Evolutionary conservation across 2,888 invertebrate species (phyloP).

Genomic region (Macaria notata): DNA sequence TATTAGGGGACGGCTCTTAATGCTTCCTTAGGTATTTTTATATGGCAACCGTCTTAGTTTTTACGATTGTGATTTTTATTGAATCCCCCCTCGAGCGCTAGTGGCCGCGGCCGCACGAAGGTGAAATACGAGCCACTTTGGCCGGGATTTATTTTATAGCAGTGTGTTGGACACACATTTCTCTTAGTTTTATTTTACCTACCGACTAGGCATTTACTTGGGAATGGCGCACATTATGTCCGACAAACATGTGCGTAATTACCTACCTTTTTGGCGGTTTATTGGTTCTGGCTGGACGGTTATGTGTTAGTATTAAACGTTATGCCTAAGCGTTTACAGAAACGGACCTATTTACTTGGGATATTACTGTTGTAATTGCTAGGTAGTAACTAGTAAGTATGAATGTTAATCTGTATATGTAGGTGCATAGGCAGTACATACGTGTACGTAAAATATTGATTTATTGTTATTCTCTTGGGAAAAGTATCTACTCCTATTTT

Average conservation of each 20-base stretch:
- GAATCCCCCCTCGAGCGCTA: constrained; percentile 59
- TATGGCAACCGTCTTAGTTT: constrained; percentile 75
- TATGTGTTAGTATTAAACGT: neutral
- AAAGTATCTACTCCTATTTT: no score
- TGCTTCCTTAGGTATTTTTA: constrained; percentile 80
- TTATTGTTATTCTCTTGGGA: no score
- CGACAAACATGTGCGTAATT: no score
- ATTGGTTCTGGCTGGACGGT: neutral
- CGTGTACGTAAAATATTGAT: no score
- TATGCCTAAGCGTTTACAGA: neutral
- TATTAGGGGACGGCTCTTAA: constrained; percentile 80
- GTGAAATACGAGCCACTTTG: constrained; percentile 77
- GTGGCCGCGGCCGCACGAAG: constrained; percentile 60
- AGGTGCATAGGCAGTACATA: no score
- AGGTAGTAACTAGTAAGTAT: no score
- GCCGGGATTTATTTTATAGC: constrained; percentile 74
- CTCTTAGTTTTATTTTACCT: constrained; percentile 51
- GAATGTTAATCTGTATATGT: no score
- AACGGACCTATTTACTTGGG: no score
- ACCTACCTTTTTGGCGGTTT: neutral
- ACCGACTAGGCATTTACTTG: constrained; percentile 2
- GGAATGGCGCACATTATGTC: neutral
- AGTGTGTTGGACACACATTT: constrained; percentile 55
- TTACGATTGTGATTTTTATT: constrained; percentile 82
- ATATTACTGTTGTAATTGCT: no score